phyloP scores from a whole-genome alignment of 2,888 invertebrate genomes.

The Callosobruchus maculatus region DNA sequence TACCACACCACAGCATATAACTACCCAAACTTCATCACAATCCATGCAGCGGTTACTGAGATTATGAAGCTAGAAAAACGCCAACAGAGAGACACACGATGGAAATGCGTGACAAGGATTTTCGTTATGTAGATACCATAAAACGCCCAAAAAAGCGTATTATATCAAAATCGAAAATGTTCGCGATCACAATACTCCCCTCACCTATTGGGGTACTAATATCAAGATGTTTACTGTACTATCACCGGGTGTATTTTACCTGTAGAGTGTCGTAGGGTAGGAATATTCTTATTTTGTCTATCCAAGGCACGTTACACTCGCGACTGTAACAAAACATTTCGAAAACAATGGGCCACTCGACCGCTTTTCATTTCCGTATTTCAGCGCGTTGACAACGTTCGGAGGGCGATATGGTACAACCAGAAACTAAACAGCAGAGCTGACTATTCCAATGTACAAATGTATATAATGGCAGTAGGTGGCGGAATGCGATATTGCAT shows the following conservation, averaged over 20 bases:
- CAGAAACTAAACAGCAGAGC: background rate
- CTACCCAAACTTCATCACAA: too few relatives aligned
- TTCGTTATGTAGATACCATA: too few relatives aligned
- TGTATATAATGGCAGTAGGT: constrained; percentile 7
- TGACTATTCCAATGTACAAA: background rate
- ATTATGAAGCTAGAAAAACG: too few relatives aligned
- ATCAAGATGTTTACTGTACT: too few relatives aligned
- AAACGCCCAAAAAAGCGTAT: too few relatives aligned
- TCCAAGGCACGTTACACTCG: constrained; percentile 25
- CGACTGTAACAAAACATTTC: constrained; percentile 20
- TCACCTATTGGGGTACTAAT: too few relatives aligned
- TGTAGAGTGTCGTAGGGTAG: constrained; percentile 29
- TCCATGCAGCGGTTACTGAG: too few relatives aligned
- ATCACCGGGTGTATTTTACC: constrained; percentile 13
- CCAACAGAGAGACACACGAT: too few relatives aligned
- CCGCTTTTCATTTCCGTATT: background rate
- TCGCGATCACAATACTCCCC: too few relatives aligned
- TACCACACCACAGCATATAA: too few relatives aligned
- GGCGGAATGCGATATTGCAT: constrained; percentile 16
- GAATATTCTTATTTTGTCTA: constrained; percentile 34
- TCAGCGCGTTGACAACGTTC: background rate
- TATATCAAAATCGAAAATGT: too few relatives aligned
- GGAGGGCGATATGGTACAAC: background rate
- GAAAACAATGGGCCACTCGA: background rate
- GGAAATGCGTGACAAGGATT: too few relatives aligned